phyloP scores from a whole-genome alignment of 2,888 invertebrate species.

The Alentia gelatinosa region DNA sequence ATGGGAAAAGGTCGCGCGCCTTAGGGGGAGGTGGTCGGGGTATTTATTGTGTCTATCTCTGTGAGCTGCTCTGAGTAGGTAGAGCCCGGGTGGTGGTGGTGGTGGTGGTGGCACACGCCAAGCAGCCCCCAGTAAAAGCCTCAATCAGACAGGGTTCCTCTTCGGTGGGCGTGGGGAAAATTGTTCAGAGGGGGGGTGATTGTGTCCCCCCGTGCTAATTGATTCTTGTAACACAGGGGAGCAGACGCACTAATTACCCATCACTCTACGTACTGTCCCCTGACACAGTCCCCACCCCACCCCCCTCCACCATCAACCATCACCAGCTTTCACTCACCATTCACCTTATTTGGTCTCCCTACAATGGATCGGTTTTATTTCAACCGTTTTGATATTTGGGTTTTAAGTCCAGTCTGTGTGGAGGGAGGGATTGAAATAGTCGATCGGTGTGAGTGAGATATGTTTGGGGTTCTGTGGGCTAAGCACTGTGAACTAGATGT shows the following conservation, averaged over 20 bases:
- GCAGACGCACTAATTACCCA: conserved; percentile 15
- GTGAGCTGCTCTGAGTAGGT: too few relatives aligned
- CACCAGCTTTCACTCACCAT: background rate
- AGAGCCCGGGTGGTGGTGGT: too few relatives aligned
- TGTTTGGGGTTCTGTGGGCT: too few relatives aligned
- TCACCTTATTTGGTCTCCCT: background rate
- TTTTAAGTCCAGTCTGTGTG: too few relatives aligned
- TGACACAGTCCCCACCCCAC: background rate
- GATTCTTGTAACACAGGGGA: conserved; percentile 39
- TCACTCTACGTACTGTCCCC: background rate
- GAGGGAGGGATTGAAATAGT: too few relatives aligned
- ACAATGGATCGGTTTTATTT: background rate
- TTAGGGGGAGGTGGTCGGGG: too few relatives aligned
- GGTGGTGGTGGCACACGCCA: too few relatives aligned
- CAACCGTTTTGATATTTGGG: too few relatives aligned
- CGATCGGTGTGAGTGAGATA: too few relatives aligned
- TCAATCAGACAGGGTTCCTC: background rate
- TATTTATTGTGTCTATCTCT: too few relatives aligned
- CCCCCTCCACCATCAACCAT: background rate
- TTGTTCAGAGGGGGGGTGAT: background rate
- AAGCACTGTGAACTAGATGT: too few relatives aligned
- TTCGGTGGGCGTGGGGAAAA: background rate
- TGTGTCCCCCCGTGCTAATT: background rate
- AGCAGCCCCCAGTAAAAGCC: background rate
- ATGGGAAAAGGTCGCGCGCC: background rate